Conservation (phyloP, 2,797 vertebrate species). For the Xiphorhynchus erythropygius region DNA sequence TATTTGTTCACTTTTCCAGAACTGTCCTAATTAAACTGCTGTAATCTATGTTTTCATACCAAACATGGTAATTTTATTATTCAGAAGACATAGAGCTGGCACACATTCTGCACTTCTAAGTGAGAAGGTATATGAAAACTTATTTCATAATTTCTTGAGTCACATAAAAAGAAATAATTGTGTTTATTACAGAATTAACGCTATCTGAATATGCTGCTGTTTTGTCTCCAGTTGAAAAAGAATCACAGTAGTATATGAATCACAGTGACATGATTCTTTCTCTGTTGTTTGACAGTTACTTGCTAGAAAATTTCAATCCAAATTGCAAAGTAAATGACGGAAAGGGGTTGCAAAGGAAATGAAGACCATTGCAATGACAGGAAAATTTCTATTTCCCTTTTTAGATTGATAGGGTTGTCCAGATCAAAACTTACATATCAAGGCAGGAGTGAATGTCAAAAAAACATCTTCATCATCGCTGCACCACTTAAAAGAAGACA, state of each 20-base stretch:
- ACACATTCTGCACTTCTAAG: not conserved
- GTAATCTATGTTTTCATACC: conserved; percentile 14
- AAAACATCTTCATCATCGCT: not conserved
- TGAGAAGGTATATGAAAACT: not conserved
- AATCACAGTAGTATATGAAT: not conserved
- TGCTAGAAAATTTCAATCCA: not conserved
- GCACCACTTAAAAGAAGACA: not conserved
- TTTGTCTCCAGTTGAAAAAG: not conserved
- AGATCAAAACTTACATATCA: not conserved
- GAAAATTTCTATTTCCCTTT: not conserved
- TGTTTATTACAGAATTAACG: not conserved
- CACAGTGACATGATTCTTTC: not conserved
- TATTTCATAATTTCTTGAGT: not conserved
- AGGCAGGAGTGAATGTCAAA: not conserved
- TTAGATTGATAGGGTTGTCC: not conserved
- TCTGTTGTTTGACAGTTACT: not conserved
- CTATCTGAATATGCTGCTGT: not conserved
- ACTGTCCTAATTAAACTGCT: conserved; percentile 26
- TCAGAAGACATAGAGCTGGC: not conserved
- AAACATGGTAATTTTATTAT: conserved; percentile 10
- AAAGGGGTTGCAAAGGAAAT: not conserved
- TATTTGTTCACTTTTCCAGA: conserved; percentile 25
- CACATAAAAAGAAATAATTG: not conserved
- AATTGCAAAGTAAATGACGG: not conserved
- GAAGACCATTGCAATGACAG: not conserved